Conservation (phyloP, 1,140 invertebrate genomes). For the Solenopsis fugax region DNA sequence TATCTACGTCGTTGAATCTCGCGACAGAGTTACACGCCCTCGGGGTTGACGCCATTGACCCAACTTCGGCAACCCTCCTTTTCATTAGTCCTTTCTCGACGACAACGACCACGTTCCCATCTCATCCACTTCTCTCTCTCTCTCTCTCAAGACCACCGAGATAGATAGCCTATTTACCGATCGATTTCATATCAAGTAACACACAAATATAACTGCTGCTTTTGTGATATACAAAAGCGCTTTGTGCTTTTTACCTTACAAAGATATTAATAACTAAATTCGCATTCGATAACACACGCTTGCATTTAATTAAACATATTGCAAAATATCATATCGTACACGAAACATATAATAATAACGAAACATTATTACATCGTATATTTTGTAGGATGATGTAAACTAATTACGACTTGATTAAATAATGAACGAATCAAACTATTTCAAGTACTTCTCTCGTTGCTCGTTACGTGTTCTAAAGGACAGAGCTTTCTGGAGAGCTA, state of each 20-base stretch:
- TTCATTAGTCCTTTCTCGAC: conserved; percentile 75
- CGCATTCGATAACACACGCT: background rate
- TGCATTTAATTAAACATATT: conserved; percentile 18
- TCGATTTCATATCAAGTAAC: conserved; percentile 48
- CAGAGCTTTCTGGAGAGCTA: background rate
- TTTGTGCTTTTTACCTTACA: background rate
- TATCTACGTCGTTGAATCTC: conserved; percentile 59
- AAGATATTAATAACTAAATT: conserved; percentile 23
- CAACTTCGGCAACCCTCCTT: conserved; percentile 72
- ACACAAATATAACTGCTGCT: conserved; percentile 9
- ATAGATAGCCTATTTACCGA: conserved; percentile 59
- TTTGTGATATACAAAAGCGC: background rate
- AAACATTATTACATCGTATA: background rate
- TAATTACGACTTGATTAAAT: background rate
- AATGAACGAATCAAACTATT: background rate
- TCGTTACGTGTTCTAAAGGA: background rate
- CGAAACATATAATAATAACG: background rate
- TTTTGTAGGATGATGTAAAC: background rate
- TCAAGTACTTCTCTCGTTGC: background rate
- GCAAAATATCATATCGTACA: background rate
- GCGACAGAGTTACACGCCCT: conserved; percentile 66
- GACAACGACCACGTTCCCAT: conserved; percentile 24
- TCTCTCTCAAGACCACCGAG: conserved; percentile 1
- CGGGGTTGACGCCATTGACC: conserved; percentile 72
- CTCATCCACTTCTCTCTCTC: conserved; percentile 18